Evolutionary conservation across 2,797 vertebrate genomes (phyloP).

Genomic region (Enteromius thamalakanensis): DNA sequence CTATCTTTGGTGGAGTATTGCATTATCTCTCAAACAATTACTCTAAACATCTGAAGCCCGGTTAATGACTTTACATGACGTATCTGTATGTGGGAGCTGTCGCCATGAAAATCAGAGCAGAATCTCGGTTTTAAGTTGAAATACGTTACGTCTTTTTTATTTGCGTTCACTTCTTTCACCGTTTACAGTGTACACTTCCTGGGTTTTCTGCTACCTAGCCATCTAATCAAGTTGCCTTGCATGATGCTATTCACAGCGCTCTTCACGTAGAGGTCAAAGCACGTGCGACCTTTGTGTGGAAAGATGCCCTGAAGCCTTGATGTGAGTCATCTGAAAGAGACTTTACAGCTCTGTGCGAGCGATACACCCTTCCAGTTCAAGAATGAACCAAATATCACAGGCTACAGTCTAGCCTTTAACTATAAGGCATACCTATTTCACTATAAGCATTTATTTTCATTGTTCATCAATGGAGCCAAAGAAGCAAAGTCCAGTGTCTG

Average conservation of each 20-base stretch:
- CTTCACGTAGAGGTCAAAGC: neutral
- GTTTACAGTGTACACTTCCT: neutral
- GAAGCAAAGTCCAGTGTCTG: neutral
- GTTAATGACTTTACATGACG: neutral
- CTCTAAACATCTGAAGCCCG: neutral
- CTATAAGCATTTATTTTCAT: constrained; percentile 1
- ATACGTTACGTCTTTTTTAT: neutral
- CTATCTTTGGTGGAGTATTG: neutral
- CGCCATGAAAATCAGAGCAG: neutral
- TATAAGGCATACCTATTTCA: neutral
- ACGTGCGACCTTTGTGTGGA: neutral
- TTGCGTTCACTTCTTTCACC: neutral
- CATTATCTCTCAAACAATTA: neutral
- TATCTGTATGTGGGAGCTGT: neutral
- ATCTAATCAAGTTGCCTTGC: neutral
- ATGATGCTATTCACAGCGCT: neutral
- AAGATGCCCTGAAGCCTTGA: neutral
- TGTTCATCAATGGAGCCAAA: neutral
- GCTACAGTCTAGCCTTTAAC: neutral
- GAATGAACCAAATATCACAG: neutral
- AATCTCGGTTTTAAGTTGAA: neutral
- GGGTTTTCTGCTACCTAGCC: neutral
- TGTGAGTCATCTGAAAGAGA: constrained; percentile 3
- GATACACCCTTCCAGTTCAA: neutral
- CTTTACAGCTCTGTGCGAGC: constrained; percentile 14